Percentiles rank a stretch among this genome's conserved stretches.
Conservation (phyloP, 1,140 invertebrate species). For the Panonychus citri region DNA sequence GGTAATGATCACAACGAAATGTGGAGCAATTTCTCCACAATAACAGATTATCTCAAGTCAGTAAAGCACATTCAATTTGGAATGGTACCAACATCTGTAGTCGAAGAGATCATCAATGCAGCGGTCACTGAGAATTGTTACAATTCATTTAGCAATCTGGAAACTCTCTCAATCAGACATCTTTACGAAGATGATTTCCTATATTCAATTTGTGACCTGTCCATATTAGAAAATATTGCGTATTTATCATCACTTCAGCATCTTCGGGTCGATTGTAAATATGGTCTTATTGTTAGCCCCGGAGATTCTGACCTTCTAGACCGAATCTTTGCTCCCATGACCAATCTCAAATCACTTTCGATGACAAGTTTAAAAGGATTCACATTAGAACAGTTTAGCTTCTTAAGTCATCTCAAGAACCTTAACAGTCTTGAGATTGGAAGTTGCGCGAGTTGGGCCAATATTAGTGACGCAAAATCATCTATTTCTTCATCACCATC, state of each 20-base stretch:
- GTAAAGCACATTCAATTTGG: constrained; percentile 5
- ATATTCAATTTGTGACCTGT: not conserved
- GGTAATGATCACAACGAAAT: not conserved
- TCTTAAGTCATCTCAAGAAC: not conserved
- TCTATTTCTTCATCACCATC: not conserved
- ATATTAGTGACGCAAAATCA: not conserved
- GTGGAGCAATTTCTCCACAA: not conserved
- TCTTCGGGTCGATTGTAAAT: not conserved
- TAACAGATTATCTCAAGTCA: not conserved
- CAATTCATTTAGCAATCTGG: constrained; percentile 1
- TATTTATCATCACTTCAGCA: not conserved
- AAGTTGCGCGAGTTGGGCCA: constrained; percentile 4
- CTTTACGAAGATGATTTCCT: not conserved
- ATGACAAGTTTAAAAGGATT: not conserved
- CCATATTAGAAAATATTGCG: not conserved
- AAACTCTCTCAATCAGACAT: not conserved
- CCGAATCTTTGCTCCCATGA: not conserved
- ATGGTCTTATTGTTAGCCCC: not conserved
- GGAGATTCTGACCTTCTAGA: not conserved
- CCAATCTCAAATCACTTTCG: not conserved
- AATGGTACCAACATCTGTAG: constrained; percentile 3
- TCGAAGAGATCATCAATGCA: constrained; percentile 2
- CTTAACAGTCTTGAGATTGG: constrained; percentile 5
- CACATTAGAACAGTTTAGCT: not conserved
- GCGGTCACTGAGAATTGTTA: not conserved